Conservation (phyloP, 1,140 invertebrate genomes). For the Venturia canescens region DNA sequence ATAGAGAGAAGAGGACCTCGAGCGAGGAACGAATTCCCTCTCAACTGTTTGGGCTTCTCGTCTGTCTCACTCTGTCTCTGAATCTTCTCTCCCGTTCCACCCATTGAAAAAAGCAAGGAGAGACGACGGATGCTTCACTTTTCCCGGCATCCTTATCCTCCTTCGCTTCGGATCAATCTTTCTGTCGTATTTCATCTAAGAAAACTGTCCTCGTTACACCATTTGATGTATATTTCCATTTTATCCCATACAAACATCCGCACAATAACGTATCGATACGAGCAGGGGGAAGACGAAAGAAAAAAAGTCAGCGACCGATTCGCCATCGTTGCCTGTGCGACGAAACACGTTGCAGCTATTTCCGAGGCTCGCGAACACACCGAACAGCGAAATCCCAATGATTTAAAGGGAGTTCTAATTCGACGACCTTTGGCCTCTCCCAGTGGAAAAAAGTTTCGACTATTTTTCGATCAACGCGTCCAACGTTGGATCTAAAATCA, state of each 20-base stretch:
- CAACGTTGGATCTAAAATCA: no score
- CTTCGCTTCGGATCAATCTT: slow-evolving; percentile 8
- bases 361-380: no score
- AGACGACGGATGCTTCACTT: slow-evolving; percentile 7
- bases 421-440: background rate
- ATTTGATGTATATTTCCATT: background rate
- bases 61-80: background rate
- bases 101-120: slow-evolving; percentile 11
- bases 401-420: background rate
- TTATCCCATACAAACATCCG: background rate
- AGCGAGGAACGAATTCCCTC: slow-evolving; percentile 24
- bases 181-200: background rate
- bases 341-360: no score
- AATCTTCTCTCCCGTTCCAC: background rate
- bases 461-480: no score
- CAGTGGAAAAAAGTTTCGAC: no score
- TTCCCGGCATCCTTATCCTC: background rate
- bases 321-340: no score
- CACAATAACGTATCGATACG: background rate
- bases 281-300: background rate
- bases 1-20: slow-evolving; percentile 57
- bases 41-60: background rate
- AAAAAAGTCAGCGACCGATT: background rate
- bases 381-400: background rate
- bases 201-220: background rate